These are phyloP conservation scores for Spinibarbus caldwelli DNA, from an alignment of 2,797 vertebrate species.

Conservation along the genomic window DNA sequence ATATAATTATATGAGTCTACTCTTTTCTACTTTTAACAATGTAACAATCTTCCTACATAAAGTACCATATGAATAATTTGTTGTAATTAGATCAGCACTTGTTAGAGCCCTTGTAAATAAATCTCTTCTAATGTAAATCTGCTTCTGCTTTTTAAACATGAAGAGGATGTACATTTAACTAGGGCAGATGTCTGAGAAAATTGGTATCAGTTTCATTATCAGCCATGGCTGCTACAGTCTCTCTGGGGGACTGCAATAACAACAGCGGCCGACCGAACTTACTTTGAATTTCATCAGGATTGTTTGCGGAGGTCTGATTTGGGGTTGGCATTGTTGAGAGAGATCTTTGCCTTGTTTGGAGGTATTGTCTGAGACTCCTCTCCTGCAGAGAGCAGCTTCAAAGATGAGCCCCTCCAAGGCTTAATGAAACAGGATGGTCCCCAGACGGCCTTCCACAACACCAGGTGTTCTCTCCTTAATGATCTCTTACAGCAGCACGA, in stretches of 20 bases:
- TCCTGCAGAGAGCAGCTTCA: constrained; percentile 63
- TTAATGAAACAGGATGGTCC: constrained; percentile 63
- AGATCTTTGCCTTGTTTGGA: constrained; percentile 52
- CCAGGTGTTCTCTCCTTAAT: constrained; percentile 58
- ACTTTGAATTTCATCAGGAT: constrained; percentile 33
- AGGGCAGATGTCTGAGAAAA: constrained; percentile 53
- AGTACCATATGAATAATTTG: not conserved
- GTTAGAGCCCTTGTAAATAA: not conserved
- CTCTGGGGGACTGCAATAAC: constrained; percentile 45
- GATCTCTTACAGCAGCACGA: constrained; percentile 30
- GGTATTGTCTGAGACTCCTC: constrained; percentile 16
- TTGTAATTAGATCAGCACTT: constrained; percentile 49
- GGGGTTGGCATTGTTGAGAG: constrained; percentile 54
- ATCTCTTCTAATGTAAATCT: constrained; percentile 2
- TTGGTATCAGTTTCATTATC: constrained; percentile 45
- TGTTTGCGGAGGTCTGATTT: constrained; percentile 13
- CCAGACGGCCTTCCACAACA: constrained; percentile 46
- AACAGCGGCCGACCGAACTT: not conserved
- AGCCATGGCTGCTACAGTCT: constrained; percentile 37
- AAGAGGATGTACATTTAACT: constrained; percentile 53
- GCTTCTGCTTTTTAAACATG: constrained; percentile 44
- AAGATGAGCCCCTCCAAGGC: constrained; percentile 53
- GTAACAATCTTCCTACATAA: not conserved
- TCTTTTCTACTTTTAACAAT: not conserved
- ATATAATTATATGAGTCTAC: not conserved